phyloP scores from a whole-genome alignment of 2,113 vertebrate genomes.

The Amia ocellicauda region DNA sequence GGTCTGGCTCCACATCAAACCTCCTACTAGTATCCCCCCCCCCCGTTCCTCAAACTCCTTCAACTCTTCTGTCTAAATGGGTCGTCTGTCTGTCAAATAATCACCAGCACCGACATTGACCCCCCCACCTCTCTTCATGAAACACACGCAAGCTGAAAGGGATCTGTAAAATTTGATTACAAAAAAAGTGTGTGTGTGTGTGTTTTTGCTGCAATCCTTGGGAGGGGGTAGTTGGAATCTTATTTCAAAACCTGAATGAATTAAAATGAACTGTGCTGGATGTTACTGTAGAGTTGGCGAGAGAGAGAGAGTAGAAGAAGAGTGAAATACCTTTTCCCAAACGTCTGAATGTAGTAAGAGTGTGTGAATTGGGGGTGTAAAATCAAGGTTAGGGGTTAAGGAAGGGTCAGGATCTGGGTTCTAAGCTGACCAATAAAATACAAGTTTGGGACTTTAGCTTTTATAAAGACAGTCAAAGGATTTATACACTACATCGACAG shows the following conservation, averaged over 20 bases:
- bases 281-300: constrained; percentile 15
- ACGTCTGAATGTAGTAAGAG: too few relatives aligned
- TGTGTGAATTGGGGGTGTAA: too few relatives aligned
- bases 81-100: constrained; percentile 10
- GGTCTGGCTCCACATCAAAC: constrained; percentile 24
- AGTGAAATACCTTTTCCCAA: too few relatives aligned
- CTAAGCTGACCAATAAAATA: too few relatives aligned
- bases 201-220: neutral
- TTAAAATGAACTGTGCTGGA: constrained; percentile 20
- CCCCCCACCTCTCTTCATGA: neutral
- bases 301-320: neutral
- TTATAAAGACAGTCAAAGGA: too few relatives aligned
- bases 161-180: too few relatives aligned
- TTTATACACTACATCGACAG: too few relatives aligned
- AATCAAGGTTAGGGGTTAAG: too few relatives aligned
- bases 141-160: too few relatives aligned
- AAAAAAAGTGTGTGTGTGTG: constrained; percentile 10
- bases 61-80: neutral
- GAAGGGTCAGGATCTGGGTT: too few relatives aligned
- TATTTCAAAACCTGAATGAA: constrained; percentile 23
- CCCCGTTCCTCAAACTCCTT: constrained; percentile 1
- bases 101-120: neutral
- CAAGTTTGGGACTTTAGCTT: too few relatives aligned
- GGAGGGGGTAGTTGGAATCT: constrained; percentile 1
- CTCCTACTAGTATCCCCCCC: neutral